These are phyloP conservation scores for Lycorma delicatula DNA, from an alignment of 1,140 invertebrate genomes.

Conservation along the genomic window DNA sequence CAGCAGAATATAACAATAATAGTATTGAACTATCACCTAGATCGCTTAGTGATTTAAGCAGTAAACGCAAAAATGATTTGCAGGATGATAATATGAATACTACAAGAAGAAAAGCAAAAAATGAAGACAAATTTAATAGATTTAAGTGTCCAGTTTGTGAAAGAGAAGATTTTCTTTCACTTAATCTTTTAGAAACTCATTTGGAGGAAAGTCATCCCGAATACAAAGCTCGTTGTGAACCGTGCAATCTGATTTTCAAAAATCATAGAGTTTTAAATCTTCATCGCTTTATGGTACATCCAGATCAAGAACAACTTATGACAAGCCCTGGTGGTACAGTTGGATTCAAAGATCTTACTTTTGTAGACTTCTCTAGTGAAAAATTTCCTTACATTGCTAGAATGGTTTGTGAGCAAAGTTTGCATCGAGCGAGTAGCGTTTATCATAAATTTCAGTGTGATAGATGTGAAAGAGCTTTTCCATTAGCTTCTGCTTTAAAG, in stretches of 20 bases:
- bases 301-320: slow-evolving; percentile 28
- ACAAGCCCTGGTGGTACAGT: slow-evolving; percentile 37
- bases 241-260: slow-evolving; percentile 59
- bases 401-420: slow-evolving; percentile 57
- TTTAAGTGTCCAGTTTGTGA: slow-evolving; percentile 50
- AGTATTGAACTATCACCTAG: not conserved
- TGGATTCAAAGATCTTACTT: slow-evolving; percentile 66
- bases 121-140: too few species aligned
- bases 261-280: slow-evolving; percentile 59
- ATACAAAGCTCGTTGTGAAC: slow-evolving; percentile 55
- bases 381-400: slow-evolving; percentile 71
- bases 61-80: too few species aligned
- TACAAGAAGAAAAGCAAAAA: too few species aligned
- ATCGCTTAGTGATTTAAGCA: not conserved
- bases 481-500: slow-evolving; percentile 57
- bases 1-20: slow-evolving; percentile 11
- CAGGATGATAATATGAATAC: too few species aligned
- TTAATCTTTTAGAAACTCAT: slow-evolving; percentile 52
- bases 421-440: slow-evolving; percentile 51
- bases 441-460: slow-evolving; percentile 59
- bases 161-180: slow-evolving; percentile 48
- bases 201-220: slow-evolving; percentile 62
- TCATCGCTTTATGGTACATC: slow-evolving; percentile 51
- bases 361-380: slow-evolving; percentile 65
- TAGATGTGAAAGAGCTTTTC: slow-evolving; percentile 63